phyloP scores from a whole-genome alignment of 2,113 vertebrate genomes.

The Pedionomus torquatus region DNA sequence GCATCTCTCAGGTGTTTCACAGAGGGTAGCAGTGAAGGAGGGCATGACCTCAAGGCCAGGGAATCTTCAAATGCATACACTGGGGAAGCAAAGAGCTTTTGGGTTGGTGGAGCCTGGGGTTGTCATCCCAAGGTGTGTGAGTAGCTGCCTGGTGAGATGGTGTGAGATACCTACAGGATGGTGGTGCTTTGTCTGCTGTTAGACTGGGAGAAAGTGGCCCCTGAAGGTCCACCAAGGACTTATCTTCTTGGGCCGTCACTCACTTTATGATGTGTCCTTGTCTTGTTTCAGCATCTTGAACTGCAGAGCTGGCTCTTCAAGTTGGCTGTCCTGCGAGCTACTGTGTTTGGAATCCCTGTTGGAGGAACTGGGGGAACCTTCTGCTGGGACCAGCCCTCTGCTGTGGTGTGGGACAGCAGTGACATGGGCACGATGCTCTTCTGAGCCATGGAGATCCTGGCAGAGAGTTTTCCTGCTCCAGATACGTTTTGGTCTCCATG shows the following conservation, averaged over 20 bases:
- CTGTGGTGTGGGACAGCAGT: not conserved
- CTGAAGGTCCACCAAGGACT: not conserved
- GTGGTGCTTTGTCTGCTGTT: not conserved
- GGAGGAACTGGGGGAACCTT: not conserved
- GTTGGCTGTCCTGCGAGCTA: not conserved
- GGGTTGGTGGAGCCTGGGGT: not conserved
- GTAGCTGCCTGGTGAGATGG: not conserved
- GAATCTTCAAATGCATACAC: not conserved
- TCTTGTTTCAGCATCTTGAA: not conserved
- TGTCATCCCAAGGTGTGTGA: too few species aligned
- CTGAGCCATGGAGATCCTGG: not conserved
- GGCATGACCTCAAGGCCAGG: not conserved
- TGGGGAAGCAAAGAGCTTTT: not conserved
- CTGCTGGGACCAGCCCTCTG: not conserved
- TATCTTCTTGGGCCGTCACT: not conserved
- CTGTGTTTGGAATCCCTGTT: not conserved
- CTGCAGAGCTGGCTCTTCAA: not conserved
- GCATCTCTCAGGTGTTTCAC: not conserved
- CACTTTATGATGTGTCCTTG: fast-evolving
- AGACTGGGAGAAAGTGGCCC: not conserved
- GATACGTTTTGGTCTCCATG: not conserved
- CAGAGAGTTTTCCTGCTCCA: not conserved
- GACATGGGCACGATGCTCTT: fast-evolving
- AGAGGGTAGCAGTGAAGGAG: not conserved
- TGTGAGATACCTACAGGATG: not conserved